Evolutionary conservation across 1,140 invertebrate genomes (phyloP).

Genomic region (Adelges cooleyi): DNA sequence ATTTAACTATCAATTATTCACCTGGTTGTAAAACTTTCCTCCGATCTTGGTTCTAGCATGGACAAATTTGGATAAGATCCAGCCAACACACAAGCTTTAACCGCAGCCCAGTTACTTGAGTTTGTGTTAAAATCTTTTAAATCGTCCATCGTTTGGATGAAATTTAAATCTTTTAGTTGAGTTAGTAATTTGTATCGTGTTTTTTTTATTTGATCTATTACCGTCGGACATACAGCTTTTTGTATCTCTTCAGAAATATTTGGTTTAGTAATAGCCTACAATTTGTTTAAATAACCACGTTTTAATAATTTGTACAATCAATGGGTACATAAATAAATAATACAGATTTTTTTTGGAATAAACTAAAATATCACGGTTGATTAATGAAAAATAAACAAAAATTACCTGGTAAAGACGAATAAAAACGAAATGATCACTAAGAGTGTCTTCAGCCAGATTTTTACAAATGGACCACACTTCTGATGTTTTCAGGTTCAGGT

Average conservation of each 20-base stretch:
- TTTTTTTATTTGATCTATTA: conserved; percentile 75
- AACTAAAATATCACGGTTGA: too few species aligned
- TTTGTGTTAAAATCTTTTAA: conserved; percentile 69
- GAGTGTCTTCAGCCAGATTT: conserved; percentile 60
- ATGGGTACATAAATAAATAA: too few species aligned
- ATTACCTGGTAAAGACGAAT: conserved; percentile 72
- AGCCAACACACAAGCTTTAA: conserved; percentile 77
- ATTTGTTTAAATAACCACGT: too few species aligned
- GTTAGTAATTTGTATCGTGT: conserved; percentile 67
- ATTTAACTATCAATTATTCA: conserved; percentile 38
- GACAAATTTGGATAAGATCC: conserved; percentile 83
- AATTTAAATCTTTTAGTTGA: conserved; percentile 70
- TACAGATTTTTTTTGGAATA: too few species aligned
- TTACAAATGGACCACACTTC: conserved; percentile 49
- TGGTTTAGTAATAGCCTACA: conserved; percentile 12
- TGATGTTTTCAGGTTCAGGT: conserved; percentile 55
- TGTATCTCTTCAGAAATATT: background rate
- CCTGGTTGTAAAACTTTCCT: conserved; percentile 44
- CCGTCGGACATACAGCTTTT: conserved; percentile 65
- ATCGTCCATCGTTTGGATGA: conserved; percentile 52
- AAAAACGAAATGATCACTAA: conserved; percentile 84
- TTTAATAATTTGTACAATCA: too few species aligned
- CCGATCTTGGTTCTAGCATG: conserved; percentile 47
- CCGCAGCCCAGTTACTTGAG: conserved; percentile 80
- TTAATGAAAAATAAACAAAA: too few species aligned